Conservation (phyloP, 2,113 vertebrate species). For the Okapia johnstoni region DNA sequence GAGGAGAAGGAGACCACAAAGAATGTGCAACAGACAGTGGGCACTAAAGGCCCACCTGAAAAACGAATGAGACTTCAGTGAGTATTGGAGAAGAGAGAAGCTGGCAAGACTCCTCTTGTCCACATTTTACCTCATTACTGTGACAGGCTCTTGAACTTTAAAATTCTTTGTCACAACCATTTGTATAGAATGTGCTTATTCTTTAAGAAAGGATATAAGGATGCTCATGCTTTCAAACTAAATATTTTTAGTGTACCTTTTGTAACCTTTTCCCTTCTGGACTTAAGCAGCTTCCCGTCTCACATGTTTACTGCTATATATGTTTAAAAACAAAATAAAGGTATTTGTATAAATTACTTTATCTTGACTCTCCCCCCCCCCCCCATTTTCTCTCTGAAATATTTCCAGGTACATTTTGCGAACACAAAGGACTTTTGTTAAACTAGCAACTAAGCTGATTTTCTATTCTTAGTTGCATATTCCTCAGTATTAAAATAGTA, state of each 20-base stretch:
- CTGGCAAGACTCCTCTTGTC: constrained; percentile 3
- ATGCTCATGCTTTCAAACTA: neutral
- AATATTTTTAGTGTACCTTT: constrained; percentile 43
- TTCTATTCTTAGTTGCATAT: neutral
- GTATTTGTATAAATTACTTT: constrained; percentile 35
- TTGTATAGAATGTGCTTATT: constrained; percentile 23
- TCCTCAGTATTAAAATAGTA: neutral
- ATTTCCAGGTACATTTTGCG: constrained; percentile 5
- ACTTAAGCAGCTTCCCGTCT: neutral
- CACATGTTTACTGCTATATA: neutral
- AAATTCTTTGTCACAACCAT: constrained; percentile 20
- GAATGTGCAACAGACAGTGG: constrained; percentile 84
- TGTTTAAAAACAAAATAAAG: constrained; percentile 61
- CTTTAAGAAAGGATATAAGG: neutral
- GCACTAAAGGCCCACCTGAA: constrained; percentile 92
- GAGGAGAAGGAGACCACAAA: constrained; percentile 95
- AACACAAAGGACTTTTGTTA: neutral
- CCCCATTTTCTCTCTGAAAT: neutral
- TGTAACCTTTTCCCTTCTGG: neutral
- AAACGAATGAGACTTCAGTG: constrained; percentile 94
- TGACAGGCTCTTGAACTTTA: neutral
- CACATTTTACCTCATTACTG: constrained; percentile 33
- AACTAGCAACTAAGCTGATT: neutral
- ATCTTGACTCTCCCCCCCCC: neutral
- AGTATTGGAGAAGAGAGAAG: constrained; percentile 56